phyloP scores from a whole-genome alignment of 2,113 vertebrate genomes.

The Toxotes jaculatrix region DNA sequence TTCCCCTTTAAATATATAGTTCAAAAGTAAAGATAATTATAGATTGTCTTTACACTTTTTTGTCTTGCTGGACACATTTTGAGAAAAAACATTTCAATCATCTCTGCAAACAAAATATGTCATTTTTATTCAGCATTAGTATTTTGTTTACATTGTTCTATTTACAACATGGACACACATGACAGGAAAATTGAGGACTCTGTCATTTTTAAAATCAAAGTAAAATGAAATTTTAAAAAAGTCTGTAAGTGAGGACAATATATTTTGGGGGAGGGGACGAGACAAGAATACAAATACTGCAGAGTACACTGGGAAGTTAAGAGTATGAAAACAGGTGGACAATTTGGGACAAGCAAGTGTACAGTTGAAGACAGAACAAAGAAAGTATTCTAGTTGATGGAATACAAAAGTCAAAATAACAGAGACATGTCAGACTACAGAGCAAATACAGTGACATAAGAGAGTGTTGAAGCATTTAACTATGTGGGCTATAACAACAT shows the following conservation, averaged over 20 bases:
- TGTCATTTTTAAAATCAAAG: conserved; percentile 50
- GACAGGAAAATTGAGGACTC: conserved; percentile 51
- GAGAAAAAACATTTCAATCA: conserved; percentile 17
- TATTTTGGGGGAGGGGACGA: background rate
- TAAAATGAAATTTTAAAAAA: conserved; percentile 23
- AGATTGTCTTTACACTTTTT: no score
- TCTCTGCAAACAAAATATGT: conserved; percentile 80
- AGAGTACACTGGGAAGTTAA: conserved; percentile 12
- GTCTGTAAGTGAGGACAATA: background rate
- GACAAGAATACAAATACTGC: conserved; percentile 12
- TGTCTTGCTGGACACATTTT: background rate
- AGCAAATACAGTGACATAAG: conserved; percentile 23
- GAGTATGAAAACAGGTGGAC: conserved; percentile 9
- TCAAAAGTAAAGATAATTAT: background rate
- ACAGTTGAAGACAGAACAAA: conserved; percentile 33
- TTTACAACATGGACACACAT: conserved; percentile 80
- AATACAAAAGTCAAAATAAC: conserved; percentile 44
- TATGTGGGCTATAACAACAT: conserved; percentile 26
- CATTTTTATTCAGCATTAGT: conserved; percentile 83
- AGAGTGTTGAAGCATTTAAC: conserved; percentile 4
- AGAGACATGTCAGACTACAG: conserved; percentile 29
- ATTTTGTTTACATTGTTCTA: conserved; percentile 79
- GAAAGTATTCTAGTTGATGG: conserved; percentile 28
- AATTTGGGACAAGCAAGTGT: conserved; percentile 22
- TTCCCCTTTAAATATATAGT: background rate